Percentiles rank a stretch among this genome's conserved stretches.
These are phyloP conservation scores for Megalurothrips usitatus DNA, from an alignment of 2,888 invertebrate species.

Conservation along the genomic window DNA sequence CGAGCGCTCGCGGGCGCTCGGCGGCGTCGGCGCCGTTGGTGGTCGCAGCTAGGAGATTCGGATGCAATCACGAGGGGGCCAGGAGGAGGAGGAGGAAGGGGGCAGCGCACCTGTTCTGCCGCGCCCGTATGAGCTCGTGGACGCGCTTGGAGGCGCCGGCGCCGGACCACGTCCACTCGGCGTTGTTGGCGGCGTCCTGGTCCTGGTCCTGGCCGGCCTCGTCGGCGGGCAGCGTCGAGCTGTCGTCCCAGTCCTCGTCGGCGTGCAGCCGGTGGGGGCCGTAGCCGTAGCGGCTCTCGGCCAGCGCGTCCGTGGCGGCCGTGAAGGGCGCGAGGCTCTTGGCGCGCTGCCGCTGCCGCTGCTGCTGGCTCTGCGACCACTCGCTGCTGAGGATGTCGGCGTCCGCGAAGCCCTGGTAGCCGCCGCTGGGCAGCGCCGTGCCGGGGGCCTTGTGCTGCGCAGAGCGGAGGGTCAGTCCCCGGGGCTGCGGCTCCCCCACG, in stretches of 20 bases:
- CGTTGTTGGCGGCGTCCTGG: slow-evolving; percentile 43
- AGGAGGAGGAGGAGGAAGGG: background rate
- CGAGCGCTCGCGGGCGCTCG: no score
- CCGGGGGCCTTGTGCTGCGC: slow-evolving; percentile 45
- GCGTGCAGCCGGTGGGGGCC: slow-evolving; percentile 55
- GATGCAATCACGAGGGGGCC: no score
- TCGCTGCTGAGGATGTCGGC: slow-evolving; percentile 70
- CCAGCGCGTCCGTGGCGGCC: slow-evolving; percentile 40
- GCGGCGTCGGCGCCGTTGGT: no score
- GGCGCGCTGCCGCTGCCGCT: slow-evolving; percentile 49
- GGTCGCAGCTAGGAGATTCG: no score
- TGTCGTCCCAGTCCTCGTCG: slow-evolving; percentile 47
- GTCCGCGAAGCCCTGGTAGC: slow-evolving; percentile 67
- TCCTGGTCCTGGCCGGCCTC: slow-evolving; percentile 43
- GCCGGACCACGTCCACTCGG: slow-evolving; percentile 62
- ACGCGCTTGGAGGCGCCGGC: slow-evolving; percentile 53
- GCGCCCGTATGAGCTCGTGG: slow-evolving; percentile 12
- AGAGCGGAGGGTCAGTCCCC: no score
- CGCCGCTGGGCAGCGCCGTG: slow-evolving; percentile 41
- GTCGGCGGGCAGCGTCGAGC: slow-evolving; percentile 45
- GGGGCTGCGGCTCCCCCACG: no score
- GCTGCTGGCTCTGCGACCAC: slow-evolving; percentile 46
- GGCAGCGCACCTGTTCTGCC: background rate
- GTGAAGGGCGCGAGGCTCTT: slow-evolving; percentile 39
- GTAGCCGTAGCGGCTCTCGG: slow-evolving; percentile 44